Evolutionary conservation across 2,113 vertebrate species (phyloP).

Genomic region (Empidonax alnorum): DNA sequence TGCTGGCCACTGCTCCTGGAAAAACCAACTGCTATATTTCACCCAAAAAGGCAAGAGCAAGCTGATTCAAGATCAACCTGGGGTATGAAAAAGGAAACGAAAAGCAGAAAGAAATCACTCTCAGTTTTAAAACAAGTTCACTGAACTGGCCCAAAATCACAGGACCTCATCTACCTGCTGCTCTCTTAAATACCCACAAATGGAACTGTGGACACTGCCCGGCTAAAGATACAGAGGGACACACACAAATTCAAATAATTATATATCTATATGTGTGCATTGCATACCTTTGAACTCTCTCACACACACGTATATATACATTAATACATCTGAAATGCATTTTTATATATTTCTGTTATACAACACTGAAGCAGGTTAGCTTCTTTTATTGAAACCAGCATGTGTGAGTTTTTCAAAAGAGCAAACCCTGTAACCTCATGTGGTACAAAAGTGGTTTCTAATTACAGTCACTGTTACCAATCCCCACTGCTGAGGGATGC

Average conservation of each 20-base stretch:
- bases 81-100: background rate
- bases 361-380: background rate
- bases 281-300: background rate
- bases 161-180: background rate
- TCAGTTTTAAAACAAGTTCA: background rate
- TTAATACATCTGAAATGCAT: background rate
- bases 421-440: background rate
- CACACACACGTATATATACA: too few species aligned
- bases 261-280: background rate
- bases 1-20: background rate
- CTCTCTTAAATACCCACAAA: background rate
- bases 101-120: background rate
- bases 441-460: constrained; percentile 2
- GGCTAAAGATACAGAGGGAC: background rate
- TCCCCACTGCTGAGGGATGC: background rate
- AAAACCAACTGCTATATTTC: background rate
- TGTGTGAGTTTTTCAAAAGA: background rate
- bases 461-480: constrained; percentile 5
- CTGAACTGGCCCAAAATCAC: background rate
- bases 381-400: background rate
- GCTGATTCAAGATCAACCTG: background rate
- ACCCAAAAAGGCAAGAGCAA: background rate
- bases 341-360: background rate
- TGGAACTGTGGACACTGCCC: background rate
- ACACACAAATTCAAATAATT: background rate